Conservation (phyloP, 2,888 invertebrate genomes). For the Aplocera efformata region DNA sequence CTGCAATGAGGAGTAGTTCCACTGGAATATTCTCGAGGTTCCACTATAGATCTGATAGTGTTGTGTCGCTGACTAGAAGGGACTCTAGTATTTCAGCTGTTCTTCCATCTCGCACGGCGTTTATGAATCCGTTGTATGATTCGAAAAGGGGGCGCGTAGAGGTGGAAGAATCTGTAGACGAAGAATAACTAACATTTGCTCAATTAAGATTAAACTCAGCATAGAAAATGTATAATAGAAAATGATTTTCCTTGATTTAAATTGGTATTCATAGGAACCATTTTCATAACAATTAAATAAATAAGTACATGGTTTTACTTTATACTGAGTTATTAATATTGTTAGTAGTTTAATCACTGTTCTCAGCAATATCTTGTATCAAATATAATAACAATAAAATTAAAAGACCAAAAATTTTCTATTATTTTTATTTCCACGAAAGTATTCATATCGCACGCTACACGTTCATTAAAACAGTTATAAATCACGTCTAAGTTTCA, state of each 20-base stretch:
- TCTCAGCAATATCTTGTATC: too few species aligned
- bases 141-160: conserved; percentile 61
- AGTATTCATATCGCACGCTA: conserved; percentile 9
- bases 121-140: conserved; percentile 67
- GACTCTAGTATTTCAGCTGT: conserved; percentile 47
- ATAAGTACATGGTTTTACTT: too few species aligned
- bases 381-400: too few species aligned
- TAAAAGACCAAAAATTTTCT: too few species aligned
- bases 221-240: too few species aligned
- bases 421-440: too few species aligned
- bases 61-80: conserved; percentile 62
- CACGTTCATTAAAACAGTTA: conserved; percentile 11
- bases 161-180: conserved; percentile 45
- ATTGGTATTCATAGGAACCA: too few species aligned
- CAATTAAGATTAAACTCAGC: too few species aligned
- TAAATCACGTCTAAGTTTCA: conserved; percentile 24
- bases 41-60: conserved; percentile 61
- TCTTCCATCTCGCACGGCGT: conserved; percentile 45
- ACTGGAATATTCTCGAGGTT: conserved; percentile 50
- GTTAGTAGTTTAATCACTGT: too few species aligned
- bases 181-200: conserved; percentile 31
- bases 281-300: too few species aligned
- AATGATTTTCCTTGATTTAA: too few species aligned
- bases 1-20: conserved; percentile 32
- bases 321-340: too few species aligned